phyloP scores from a whole-genome alignment of 2,113 vertebrate species.

The Strix aluco region DNA sequence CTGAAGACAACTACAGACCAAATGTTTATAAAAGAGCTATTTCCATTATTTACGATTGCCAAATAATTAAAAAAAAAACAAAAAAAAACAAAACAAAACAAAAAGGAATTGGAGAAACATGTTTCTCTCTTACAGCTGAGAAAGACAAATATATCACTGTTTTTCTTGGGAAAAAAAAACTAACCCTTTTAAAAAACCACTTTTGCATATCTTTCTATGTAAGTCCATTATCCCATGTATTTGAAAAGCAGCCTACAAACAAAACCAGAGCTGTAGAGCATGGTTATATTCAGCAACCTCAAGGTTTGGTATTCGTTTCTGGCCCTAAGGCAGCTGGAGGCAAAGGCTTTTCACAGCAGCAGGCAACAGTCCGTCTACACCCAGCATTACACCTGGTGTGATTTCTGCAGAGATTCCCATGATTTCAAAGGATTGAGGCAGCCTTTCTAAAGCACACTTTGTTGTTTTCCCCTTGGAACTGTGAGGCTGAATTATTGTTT shows the following conservation, averaged over 20 bases:
- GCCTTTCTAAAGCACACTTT: neutral
- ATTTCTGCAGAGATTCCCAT: neutral
- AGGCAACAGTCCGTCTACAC: rapidly evolving
- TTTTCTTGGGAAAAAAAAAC: neutral
- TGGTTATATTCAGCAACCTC: neutral
- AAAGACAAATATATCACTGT: rapidly evolving
- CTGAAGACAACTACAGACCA: neutral
- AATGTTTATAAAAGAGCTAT: neutral
- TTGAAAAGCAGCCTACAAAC: neutral
- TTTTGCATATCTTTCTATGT: neutral
- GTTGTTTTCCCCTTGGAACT: neutral
- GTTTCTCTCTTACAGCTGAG: neutral
- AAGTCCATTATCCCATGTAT: neutral
- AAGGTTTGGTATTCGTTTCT: neutral
- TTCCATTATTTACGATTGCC: neutral
- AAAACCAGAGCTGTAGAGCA: neutral
- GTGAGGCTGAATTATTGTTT: neutral
- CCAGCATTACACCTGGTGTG: neutral
- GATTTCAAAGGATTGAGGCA: neutral
- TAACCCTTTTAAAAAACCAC: neutral
- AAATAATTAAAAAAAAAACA: neutral
- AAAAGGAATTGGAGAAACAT: rapidly evolving
- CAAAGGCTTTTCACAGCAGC: neutral
- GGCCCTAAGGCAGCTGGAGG: neutral
- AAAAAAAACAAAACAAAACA: neutral